A percentile compares a stretch with the other conserved stretches of the same genome.
phyloP scores from a whole-genome alignment of 1,140 invertebrate genomes.

The Calosoma granatense region DNA sequence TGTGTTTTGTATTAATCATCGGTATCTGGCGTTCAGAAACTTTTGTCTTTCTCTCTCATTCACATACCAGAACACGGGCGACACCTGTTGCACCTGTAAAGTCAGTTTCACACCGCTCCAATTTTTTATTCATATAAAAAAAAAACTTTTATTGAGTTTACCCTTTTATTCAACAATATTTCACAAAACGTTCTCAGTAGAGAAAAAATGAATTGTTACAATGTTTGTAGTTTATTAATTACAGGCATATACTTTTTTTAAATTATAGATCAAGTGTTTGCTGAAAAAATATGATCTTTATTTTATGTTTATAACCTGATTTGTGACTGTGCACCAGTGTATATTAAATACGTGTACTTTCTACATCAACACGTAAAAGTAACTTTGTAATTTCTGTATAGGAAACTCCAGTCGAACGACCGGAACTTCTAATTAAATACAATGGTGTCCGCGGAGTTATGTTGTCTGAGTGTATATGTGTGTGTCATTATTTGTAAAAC shows the following conservation, averaged over 20 bases:
- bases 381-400: too few relatives aligned
- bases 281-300: slow-evolving; percentile 7
- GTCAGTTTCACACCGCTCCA: neutral
- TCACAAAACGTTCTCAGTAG: neutral
- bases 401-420: too few relatives aligned
- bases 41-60: too few relatives aligned
- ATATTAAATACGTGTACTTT: neutral
- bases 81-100: slow-evolving; percentile 6
- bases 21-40: too few relatives aligned
- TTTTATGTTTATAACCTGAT: neutral
- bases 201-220: neutral
- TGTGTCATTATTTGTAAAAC: too few relatives aligned
- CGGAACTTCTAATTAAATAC: too few relatives aligned
- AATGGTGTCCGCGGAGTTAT: too few relatives aligned
- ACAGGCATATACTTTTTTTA: neutral
- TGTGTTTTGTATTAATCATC: too few relatives aligned
- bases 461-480: too few relatives aligned
- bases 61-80: neutral
- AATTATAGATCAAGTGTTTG: neutral
- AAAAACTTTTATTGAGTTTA: neutral
- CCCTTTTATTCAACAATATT: neutral
- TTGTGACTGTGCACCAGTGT: neutral
- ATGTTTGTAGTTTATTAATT: neutral
- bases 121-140: neutral
- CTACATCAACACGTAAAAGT: too few relatives aligned